Conservation (phyloP, 2,113 vertebrate genomes). For the Megaleporinus macrocephalus region DNA sequence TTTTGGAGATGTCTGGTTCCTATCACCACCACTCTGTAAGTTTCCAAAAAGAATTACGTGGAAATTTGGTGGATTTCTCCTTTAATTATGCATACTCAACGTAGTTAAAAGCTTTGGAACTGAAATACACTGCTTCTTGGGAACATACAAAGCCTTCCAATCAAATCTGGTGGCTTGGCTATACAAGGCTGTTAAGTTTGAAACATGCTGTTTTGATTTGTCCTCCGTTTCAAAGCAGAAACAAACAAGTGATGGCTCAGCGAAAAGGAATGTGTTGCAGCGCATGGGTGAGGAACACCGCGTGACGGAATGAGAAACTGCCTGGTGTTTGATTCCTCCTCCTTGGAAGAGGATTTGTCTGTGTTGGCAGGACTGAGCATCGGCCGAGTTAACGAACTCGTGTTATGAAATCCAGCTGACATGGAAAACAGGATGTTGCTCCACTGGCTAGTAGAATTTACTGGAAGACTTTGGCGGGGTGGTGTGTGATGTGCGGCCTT, state of each 20-base stretch:
- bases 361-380: constrained; percentile 13
- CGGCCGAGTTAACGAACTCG: neutral
- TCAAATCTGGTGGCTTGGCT: neutral
- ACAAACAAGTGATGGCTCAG: neutral
- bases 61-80: no score
- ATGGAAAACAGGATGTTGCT: constrained; percentile 56
- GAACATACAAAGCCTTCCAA: no score
- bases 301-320: no score
- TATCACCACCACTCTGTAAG: no score
- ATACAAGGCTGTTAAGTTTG: neutral
- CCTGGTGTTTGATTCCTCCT: neutral
- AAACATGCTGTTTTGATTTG: constrained; percentile 11
- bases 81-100: no score
- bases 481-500: neutral
- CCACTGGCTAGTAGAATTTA: constrained; percentile 36
- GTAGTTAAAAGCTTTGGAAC: neutral
- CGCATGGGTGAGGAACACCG: neutral
- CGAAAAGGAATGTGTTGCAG: constrained; percentile 10
- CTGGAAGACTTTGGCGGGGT: constrained; percentile 35
- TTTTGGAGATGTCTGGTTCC: no score
- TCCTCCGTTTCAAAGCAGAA: neutral
- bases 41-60: no score
- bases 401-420: constrained; percentile 48
- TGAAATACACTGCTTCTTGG: neutral
- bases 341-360: constrained; percentile 20